These are phyloP conservation scores for Sinocyclocheilus rhinocerous DNA, from an alignment of 2,113 vertebrate species.

Conservation along the genomic window DNA sequence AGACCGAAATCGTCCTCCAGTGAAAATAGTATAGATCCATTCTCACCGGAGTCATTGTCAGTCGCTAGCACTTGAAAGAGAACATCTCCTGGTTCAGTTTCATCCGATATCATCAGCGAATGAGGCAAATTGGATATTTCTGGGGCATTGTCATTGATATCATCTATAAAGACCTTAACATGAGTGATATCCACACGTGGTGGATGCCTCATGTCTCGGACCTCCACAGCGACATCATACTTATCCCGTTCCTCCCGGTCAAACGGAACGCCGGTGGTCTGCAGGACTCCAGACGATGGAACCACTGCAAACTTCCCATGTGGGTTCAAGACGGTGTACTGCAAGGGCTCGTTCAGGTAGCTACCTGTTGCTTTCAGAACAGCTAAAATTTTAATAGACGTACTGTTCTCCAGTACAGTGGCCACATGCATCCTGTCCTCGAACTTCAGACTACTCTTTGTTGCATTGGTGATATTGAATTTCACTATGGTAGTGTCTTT, in stretches of 20 bases:
- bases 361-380: slow-evolving; percentile 80
- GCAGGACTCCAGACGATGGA: slow-evolving; percentile 84
- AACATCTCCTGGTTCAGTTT: slow-evolving; percentile 89
- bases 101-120: slow-evolving; percentile 85
- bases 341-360: slow-evolving; percentile 86
- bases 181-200: slow-evolving; percentile 80
- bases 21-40: slow-evolving; percentile 81
- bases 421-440: slow-evolving; percentile 73
- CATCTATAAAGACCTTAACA: slow-evolving; percentile 86
- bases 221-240: slow-evolving; percentile 83
- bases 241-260: slow-evolving; percentile 84
- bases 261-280: slow-evolving; percentile 84
- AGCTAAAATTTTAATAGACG: slow-evolving; percentile 73
- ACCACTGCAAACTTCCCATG: slow-evolving; percentile 81
- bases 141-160: slow-evolving; percentile 89
- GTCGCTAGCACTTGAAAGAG: slow-evolving; percentile 88
- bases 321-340: slow-evolving; percentile 83
- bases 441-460: slow-evolving; percentile 78
- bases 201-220: slow-evolving; percentile 83
- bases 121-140: slow-evolving; percentile 88
- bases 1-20: slow-evolving; percentile 86
- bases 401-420: slow-evolving; percentile 81
- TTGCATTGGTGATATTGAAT: slow-evolving; percentile 76
- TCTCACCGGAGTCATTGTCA: slow-evolving; percentile 86
- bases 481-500: slow-evolving; percentile 80